Conservation (phyloP, 37 sponge, comb jelly and placozoan species). For the Ianthella basta region DNA sequence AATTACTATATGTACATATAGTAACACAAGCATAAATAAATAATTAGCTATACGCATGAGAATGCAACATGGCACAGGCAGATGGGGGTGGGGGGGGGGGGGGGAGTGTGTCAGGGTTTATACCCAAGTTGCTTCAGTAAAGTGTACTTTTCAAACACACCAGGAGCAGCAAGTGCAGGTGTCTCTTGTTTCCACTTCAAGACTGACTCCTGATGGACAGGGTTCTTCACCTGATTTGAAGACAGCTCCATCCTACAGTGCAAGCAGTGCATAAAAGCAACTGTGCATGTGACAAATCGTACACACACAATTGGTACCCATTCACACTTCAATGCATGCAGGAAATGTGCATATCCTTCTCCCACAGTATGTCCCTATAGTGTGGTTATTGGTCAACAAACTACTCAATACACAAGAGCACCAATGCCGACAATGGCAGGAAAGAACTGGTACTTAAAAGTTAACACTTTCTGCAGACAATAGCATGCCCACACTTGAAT, state of each 20-base stretch:
- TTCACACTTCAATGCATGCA: background rate
- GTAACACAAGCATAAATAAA: too few relatives aligned
- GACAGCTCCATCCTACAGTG: constrained; percentile 80
- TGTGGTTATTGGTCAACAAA: too few relatives aligned
- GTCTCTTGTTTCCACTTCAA: constrained; percentile 69
- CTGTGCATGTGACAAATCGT: background rate
- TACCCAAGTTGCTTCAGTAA: constrained; percentile 75
- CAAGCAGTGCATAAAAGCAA: background rate
- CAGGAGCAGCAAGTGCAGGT: constrained; percentile 39
- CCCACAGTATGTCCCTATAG: too few relatives aligned
- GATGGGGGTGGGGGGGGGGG: background rate
- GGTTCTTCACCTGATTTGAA: constrained; percentile 72
- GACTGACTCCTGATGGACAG: constrained; percentile 68
- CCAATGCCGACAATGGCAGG: too few relatives aligned
- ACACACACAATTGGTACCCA: background rate
- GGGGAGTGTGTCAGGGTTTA: background rate
- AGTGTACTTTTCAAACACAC: constrained; percentile 48
- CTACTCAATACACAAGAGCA: too few relatives aligned
- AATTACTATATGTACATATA: too few relatives aligned
- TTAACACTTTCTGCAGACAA: too few relatives aligned
- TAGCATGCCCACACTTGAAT: background rate
- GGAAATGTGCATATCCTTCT: background rate
- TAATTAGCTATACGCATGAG: too few relatives aligned
- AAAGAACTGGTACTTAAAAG: background rate
- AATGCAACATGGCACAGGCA: too few relatives aligned